Evolutionary conservation across 2,113 vertebrate genomes (phyloP).

Genomic region (Motacilla tschutschensis): DNA sequence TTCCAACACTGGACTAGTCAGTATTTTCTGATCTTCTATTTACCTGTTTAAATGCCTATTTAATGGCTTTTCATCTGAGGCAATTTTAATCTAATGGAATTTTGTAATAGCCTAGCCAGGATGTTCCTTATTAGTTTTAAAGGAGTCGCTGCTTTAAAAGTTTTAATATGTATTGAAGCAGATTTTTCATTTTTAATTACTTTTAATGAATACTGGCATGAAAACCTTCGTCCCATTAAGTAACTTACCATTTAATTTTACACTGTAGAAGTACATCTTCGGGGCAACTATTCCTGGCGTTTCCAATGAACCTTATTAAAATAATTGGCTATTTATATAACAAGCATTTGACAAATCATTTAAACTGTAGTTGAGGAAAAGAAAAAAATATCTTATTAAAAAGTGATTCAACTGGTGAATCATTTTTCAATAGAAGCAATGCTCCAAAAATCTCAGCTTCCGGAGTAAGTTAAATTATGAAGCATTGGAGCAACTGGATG

Average conservation of each 20-base stretch:
- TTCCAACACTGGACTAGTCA: background rate
- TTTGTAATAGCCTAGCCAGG: background rate
- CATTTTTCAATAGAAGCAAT: background rate
- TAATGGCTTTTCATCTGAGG: background rate
- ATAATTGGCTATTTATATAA: conserved; percentile 76
- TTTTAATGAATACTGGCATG: conserved; percentile 34
- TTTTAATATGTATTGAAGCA: background rate
- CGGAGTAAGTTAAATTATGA: background rate
- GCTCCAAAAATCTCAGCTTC: background rate
- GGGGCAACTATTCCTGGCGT: conserved; percentile 63
- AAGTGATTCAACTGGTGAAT: conserved; percentile 6
- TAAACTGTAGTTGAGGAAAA: conserved; percentile 42
- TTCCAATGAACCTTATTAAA: conserved; percentile 77
- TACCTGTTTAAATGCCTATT: background rate
- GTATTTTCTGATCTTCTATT: background rate
- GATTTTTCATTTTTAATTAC: conserved; percentile 37
- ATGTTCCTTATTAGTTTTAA: background rate
- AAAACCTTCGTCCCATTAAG: conserved; percentile 36
- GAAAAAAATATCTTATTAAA: conserved; percentile 18
- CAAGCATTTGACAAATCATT: conserved; percentile 67
- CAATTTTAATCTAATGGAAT: conserved; percentile 6
- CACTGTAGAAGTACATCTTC: conserved; percentile 50
- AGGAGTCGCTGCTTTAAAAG: background rate
- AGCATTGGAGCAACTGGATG: background rate
- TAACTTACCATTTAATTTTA: conserved; percentile 56